These are phyloP conservation scores for Erebia ligea DNA, from an alignment of 2,888 invertebrate species.

Conservation along the genomic window DNA sequence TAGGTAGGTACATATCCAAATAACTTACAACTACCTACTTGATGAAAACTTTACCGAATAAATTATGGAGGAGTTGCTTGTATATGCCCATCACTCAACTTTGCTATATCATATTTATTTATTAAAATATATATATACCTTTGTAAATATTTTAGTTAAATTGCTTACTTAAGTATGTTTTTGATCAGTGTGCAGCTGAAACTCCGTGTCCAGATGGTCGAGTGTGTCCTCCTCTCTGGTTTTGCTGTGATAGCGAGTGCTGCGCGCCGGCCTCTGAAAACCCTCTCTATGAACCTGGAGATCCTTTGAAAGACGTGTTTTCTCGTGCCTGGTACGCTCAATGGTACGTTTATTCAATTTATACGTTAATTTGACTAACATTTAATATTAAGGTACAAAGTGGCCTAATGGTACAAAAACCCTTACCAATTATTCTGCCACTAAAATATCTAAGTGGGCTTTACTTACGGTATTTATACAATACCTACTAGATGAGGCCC, in stretches of 20 bases:
- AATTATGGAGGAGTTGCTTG: not conserved
- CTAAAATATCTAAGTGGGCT: too few relatives aligned
- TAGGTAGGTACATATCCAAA: too few relatives aligned
- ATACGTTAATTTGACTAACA: too few relatives aligned
- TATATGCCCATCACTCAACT: not conserved
- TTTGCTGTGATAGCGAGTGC: conserved; percentile 89
- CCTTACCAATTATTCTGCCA: too few relatives aligned
- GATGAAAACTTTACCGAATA: not conserved
- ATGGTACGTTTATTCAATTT: conserved; percentile 53
- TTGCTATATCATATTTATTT: not conserved
- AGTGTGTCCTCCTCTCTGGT: conserved; percentile 88
- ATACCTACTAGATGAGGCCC: too few relatives aligned
- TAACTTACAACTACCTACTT: not conserved
- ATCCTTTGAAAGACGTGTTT: conserved; percentile 53
- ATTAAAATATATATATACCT: not conserved
- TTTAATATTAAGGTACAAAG: too few relatives aligned
- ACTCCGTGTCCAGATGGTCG: conserved; percentile 84
- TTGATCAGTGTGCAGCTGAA: conserved; percentile 62
- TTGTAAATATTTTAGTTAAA: not conserved
- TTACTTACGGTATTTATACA: too few relatives aligned
- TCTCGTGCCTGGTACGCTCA: conserved; percentile 68
- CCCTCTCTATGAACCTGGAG: conserved; percentile 67
- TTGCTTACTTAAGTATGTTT: not conserved
- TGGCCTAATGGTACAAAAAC: too few relatives aligned
- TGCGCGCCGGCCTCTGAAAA: conserved; percentile 78